These are phyloP conservation scores for Congeria kusceri DNA, from an alignment of 2,888 invertebrate genomes.

Conservation along the genomic window DNA sequence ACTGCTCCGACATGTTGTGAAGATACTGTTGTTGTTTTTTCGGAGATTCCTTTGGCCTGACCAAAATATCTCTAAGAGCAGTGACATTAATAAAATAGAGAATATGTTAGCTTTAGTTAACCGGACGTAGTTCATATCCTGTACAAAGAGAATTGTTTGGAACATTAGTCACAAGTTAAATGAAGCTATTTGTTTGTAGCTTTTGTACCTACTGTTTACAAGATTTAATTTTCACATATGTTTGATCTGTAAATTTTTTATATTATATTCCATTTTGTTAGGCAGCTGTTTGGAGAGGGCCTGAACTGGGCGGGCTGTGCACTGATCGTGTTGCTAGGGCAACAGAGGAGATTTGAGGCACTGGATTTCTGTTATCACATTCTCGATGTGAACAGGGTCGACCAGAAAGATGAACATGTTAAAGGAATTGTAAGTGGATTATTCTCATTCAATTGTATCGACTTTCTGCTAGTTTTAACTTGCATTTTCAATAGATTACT, in stretches of 20 bases:
- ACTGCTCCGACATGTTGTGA: too few species aligned
- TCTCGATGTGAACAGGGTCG: slow-evolving; percentile 97
- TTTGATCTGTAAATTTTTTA: too few species aligned
- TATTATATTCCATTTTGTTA: slow-evolving; percentile 50
- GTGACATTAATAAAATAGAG: too few species aligned
- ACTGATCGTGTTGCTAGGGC: slow-evolving; percentile 96
- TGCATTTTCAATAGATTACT: too few species aligned
- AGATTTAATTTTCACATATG: not conserved
- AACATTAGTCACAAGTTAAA: too few species aligned
- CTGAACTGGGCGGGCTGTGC: slow-evolving; percentile 99
- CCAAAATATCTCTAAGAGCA: too few species aligned
- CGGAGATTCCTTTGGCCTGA: too few species aligned
- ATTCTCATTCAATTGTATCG: not conserved
- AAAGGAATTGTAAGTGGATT: slow-evolving; percentile 92
- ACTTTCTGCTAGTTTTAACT: not conserved
- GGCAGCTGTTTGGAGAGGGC: slow-evolving; percentile 98
- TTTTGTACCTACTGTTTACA: not conserved
- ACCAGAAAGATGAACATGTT: slow-evolving; percentile 97
- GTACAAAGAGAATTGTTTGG: too few species aligned
- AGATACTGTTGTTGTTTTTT: too few species aligned
- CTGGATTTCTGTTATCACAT: slow-evolving; percentile 99
- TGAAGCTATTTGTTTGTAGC: too few species aligned
- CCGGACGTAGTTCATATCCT: too few species aligned
- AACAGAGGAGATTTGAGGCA: slow-evolving; percentile 98
- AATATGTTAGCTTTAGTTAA: too few species aligned